phyloP scores from a whole-genome alignment of 2,888 invertebrate genomes.

The Cynaeus angustus region DNA sequence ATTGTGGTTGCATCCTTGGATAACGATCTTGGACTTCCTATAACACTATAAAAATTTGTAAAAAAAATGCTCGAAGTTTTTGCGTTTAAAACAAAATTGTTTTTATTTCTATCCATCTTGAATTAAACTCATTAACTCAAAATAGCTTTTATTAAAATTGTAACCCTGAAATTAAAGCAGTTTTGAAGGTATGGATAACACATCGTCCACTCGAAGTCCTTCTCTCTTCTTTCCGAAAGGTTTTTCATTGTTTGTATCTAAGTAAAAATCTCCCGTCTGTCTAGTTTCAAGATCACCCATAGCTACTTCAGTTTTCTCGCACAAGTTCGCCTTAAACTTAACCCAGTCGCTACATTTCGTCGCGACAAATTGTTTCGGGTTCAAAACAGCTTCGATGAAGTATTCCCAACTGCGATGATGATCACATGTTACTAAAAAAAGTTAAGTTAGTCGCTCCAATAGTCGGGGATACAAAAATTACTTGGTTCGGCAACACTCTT shows the following conservation, averaged over 20 bases:
- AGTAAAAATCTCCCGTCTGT: constrained; percentile 59
- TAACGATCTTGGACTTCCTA: too few relatives aligned
- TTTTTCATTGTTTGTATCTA: constrained; percentile 60
- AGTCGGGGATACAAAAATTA: not conserved
- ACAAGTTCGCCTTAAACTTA: constrained; percentile 53
- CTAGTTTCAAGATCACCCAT: constrained; percentile 60
- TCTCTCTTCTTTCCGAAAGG: constrained; percentile 39
- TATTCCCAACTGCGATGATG: constrained; percentile 59
- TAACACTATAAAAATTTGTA: not conserved
- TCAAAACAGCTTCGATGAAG: constrained; percentile 61
- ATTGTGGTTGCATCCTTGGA: too few relatives aligned
- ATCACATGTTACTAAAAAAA: constrained; percentile 59
- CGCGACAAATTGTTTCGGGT: constrained; percentile 57
- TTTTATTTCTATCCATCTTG: too few relatives aligned
- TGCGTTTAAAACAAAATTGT: too few relatives aligned
- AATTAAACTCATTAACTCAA: too few relatives aligned
- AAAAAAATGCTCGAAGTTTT: too few relatives aligned
- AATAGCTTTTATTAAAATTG: too few relatives aligned
- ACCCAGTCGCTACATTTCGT: constrained; percentile 58
- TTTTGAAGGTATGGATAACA: constrained; percentile 5
- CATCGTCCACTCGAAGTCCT: not conserved
- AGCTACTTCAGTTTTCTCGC: constrained; percentile 54
- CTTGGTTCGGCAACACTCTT: constrained; percentile 56
- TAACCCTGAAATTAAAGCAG: not conserved
- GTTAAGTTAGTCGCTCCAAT: constrained; percentile 41